Evolutionary conservation across 2,888 invertebrate genomes (phyloP), one percentile per base, ranked within the genome.

Genomic region (Cancer borealis): DNA sequence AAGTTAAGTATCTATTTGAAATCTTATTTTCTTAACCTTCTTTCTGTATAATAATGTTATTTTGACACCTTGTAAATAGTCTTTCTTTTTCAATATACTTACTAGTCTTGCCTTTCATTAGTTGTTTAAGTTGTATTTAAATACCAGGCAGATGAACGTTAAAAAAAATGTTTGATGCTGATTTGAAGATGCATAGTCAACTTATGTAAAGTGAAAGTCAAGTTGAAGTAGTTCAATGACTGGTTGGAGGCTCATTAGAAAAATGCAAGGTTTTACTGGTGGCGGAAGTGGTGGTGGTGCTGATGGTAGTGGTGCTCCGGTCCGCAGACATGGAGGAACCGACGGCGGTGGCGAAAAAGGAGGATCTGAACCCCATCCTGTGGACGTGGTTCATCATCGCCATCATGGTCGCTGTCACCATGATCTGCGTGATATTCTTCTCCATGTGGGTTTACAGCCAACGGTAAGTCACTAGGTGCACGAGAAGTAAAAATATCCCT

Each of bases 401-500:
- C 66, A 91, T 95, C 92, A 94, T 95, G 92, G 95, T 95, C 17
- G 95, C 95, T 46, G 95, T 95, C 90, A 94, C 95, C 30, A 95
- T 95, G 95, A 93, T 95, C 84, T 94, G 91, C 84, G 92, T 95
- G 66, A 94, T 95, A 21, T 94, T 95, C 95, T 95, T 95, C 93
- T 94, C 95, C 73, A 95, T 95, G 92, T 95, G 95, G 95, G 95
- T 95, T 89, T 95, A 95, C 94, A 93, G 94, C 66, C 94, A 95
- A 47, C 26, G 79, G 84, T 92, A 73, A 73, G 60, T 10, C 45
- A 14, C 66, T 47, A 30, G 17, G n/a, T 88, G n/a, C 39, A 47
- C 88, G 0, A 17, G 14, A 39, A 84, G 6, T 84, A 73, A 26
- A 73, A 26, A 73, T 73, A 73, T 73, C 73, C 10, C 73, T 73